Percentiles rank a stretch among this genome's conserved stretches.
These are phyloP conservation scores for Agrochola circellaris DNA, from an alignment of 2,888 invertebrate genomes.

Conservation along the genomic window DNA sequence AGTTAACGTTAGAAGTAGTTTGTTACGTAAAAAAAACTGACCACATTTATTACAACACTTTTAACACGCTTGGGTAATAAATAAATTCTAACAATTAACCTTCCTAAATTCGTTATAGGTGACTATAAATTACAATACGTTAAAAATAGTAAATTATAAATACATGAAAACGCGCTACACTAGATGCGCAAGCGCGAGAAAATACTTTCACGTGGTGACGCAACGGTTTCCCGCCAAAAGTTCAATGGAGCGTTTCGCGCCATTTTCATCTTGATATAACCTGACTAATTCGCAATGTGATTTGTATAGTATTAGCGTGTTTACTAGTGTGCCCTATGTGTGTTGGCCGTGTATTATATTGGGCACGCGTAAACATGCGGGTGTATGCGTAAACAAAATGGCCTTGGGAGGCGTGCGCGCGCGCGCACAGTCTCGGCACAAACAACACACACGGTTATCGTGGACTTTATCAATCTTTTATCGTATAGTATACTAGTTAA, in stretches of 20 bases:
- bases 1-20: slow-evolving; percentile 9
- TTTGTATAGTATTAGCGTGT: slow-evolving; percentile 65
- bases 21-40: slow-evolving; percentile 14
- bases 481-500: slow-evolving; percentile 75
- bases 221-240: slow-evolving; percentile 86
- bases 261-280: slow-evolving; percentile 80
- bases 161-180: slow-evolving; percentile 39
- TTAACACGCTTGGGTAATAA: slow-evolving; percentile 13
- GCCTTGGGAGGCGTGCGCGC: slow-evolving; percentile 85
- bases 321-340: slow-evolving; percentile 67
- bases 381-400: slow-evolving; percentile 87
- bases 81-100: slow-evolving; percentile 4
- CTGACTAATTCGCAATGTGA: slow-evolving; percentile 76
- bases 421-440: slow-evolving; percentile 78
- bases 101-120: slow-evolving; percentile 5
- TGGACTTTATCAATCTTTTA: slow-evolving; percentile 80
- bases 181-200: slow-evolving; percentile 65
- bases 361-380: slow-evolving; percentile 83
- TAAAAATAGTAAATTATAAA: slow-evolving; percentile 55
- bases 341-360: slow-evolving; percentile 76
- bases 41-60: slow-evolving; percentile 33
- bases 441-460: slow-evolving; percentile 79
- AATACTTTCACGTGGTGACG: slow-evolving; percentile 85
- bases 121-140: slow-evolving; percentile 25
- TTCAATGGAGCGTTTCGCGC: slow-evolving; percentile 89